Conservation (phyloP, 2,797 vertebrate species). For the Darevskia mixta region DNA sequence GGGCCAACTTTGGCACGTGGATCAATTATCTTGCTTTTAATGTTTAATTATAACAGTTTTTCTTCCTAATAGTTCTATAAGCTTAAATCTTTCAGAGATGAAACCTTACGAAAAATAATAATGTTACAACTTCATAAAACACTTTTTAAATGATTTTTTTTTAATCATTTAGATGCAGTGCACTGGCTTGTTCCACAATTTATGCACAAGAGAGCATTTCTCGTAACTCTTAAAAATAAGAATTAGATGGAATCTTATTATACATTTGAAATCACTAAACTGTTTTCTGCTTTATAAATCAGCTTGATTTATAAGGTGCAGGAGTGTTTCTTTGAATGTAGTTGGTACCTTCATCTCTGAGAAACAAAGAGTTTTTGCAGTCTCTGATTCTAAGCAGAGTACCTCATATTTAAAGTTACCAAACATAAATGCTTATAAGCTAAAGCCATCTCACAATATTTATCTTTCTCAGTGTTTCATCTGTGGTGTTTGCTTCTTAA, state of each 20-base stretch:
- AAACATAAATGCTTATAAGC: conserved; percentile 31
- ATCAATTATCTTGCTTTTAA: too few species aligned
- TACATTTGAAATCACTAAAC: background rate
- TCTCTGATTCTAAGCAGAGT: background rate
- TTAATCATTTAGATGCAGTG: background rate
- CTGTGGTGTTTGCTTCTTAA: background rate
- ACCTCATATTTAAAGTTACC: background rate
- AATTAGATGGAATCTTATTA: background rate
- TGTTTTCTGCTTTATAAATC: background rate
- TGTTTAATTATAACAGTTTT: too few species aligned
- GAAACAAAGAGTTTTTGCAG: conserved; percentile 9
- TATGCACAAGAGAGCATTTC: background rate
- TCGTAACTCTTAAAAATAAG: background rate
- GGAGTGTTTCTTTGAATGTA: background rate
- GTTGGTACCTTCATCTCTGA: background rate
- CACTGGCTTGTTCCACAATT: background rate
- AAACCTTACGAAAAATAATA: background rate
- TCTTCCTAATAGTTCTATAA: too few species aligned
- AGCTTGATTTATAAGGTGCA: background rate
- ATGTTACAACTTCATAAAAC: background rate
- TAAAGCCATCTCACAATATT: background rate
- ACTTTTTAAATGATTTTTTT: background rate
- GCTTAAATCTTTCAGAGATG: background rate
- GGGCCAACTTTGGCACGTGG: too few species aligned
- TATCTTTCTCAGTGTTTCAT: background rate